These are phyloP conservation scores for Fragum whitleyi DNA, from an alignment of 2,888 invertebrate genomes.

Conservation along the genomic window DNA sequence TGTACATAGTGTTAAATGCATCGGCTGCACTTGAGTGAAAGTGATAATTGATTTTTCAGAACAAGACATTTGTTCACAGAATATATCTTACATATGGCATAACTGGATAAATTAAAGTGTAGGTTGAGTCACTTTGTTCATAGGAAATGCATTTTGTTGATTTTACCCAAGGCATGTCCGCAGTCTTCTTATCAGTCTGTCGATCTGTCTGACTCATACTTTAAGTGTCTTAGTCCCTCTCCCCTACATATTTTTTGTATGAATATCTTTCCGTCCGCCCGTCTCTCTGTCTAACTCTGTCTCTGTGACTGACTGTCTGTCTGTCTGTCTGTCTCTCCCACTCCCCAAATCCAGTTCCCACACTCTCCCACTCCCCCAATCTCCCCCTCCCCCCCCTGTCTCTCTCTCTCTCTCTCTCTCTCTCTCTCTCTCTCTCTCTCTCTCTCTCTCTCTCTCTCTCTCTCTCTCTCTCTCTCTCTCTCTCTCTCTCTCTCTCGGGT, in stretches of 20 bases:
- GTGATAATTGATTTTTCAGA: conserved; percentile 23
- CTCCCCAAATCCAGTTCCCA: too few species aligned
- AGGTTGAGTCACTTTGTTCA: too few species aligned
- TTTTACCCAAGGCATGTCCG: not conserved
- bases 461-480: conserved; percentile 32
- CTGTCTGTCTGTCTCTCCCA: not conserved
- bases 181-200: too few species aligned
- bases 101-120: not conserved
- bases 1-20: not conserved
- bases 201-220: not conserved
- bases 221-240: too few species aligned
- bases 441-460: conserved; percentile 28
- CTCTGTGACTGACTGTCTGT: conserved; percentile 1
- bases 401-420: conserved; percentile 37
- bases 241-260: too few species aligned
- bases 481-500: not conserved
- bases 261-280: too few species aligned
- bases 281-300: not conserved
- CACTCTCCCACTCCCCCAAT: not conserved
- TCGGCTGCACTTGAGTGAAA: conserved; percentile 6
- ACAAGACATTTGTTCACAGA: conserved; percentile 5
- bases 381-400: not conserved
- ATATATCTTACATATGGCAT: not conserved
- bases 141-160: not conserved
- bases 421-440: conserved; percentile 37